Conservation (phyloP, 2,797 vertebrate species). For the Danio tinwini region DNA sequence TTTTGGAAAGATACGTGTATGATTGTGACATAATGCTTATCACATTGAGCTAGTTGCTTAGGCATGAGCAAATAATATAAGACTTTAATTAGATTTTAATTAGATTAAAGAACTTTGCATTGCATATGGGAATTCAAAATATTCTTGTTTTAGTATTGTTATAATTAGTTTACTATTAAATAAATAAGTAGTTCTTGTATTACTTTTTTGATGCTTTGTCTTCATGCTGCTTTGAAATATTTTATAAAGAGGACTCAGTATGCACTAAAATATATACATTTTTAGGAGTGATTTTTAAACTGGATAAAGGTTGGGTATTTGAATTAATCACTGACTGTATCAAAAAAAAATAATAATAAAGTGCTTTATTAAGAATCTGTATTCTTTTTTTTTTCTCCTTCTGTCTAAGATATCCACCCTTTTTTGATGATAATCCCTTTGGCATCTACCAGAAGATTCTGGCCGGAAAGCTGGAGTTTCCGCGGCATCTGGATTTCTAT, state of each 20-base stretch:
- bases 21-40: no score
- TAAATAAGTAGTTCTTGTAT: background rate
- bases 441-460: conserved; percentile 98
- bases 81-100: no score
- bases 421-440: conserved; percentile 97
- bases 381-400: background rate
- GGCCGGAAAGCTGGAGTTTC: conserved; percentile 93
- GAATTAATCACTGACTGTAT: no score
- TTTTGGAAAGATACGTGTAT: no score
- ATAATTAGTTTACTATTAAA: background rate
- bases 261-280: no score
- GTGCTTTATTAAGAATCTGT: background rate
- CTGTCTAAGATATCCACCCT: conserved; percentile 87
- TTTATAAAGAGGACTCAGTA: background rate
- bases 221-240: background rate
- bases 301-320: background rate
- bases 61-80: no score
- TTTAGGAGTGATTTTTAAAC: background rate
- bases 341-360: no score
- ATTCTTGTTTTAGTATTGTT: no score
- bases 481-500: conserved; percentile 93
- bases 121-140: no score
- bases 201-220: background rate
- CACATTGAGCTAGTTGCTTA: no score
- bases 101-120: no score